Evolutionary conservation across 2,113 vertebrate genomes (phyloP), one percentile per base, ranked within the genome.

Genomic region (Phalacrocorax pelagicus): DNA sequence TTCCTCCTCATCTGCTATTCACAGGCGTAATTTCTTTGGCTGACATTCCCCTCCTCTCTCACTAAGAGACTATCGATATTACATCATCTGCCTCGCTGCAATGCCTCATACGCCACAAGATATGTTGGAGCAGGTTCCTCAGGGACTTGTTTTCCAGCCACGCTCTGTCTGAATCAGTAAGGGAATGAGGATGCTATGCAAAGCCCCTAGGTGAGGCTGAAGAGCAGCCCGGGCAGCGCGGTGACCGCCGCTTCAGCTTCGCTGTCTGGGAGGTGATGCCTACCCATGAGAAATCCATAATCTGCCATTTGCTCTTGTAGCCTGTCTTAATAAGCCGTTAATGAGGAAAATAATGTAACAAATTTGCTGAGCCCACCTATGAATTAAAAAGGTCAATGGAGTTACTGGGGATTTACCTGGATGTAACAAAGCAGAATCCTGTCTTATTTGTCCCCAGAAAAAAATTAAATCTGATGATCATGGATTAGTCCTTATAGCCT

Each of bases 51-150:
- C 95, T 96, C 97, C 92, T 98, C 96, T 96, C 96, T 97, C 91
- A 79, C 97, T 94, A 91, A 97, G 94, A 93, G 89, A 92, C 97
- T 96, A 96, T 98, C 97, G 90, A 96, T 98, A 97, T 97, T 96
- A 96, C 97, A 97, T 97, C 97, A 98, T 97, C 96, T 95, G 87
- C 95, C 91, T 96, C 32, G 13, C 93, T 6, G 58, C 92, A 88
- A 75, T 88, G 97, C 95, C 96, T 97, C 90, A 95, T 94, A 84
- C 74, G n/a, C n/a, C 82, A 96, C 61, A 27, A 97, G 96, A 97
- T 96, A 90, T 59, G 92, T 94, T 95, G 91, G 91, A 97, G 91
- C 38, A 69, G 69, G 81, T 86, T 96, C 97, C 81, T 44, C 90
- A 10, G 95, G 97, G 97, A 95, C 94, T 95, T 97, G 88, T 97